Evolutionary conservation across 2,113 vertebrate genomes (phyloP).

Genomic region (Mola mola): DNA sequence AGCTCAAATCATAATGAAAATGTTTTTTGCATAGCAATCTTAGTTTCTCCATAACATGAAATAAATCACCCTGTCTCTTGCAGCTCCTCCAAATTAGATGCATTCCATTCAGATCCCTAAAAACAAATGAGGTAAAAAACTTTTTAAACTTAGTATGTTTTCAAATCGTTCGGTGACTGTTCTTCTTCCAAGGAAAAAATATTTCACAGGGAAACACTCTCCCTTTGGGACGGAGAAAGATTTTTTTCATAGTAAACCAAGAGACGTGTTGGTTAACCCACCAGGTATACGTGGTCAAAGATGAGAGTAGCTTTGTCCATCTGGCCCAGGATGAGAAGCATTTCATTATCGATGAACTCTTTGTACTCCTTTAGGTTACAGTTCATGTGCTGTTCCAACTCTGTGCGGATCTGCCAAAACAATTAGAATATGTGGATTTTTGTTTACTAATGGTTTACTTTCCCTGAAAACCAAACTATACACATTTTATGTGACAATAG

Average conservation of each 20-base stretch:
- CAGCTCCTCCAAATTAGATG: slow-evolving; percentile 97
- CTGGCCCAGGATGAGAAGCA: slow-evolving; percentile 96
- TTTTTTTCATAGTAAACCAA: slow-evolving; percentile 21
- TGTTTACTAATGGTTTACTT: neutral
- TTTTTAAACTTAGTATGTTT: slow-evolving; percentile 14
- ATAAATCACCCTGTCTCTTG: slow-evolving; percentile 89
- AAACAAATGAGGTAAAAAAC: slow-evolving; percentile 72
- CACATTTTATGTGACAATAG: too few relatives aligned
- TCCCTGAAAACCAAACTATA: too few relatives aligned
- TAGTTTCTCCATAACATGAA: slow-evolving; percentile 66
- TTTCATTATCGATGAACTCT: slow-evolving; percentile 98
- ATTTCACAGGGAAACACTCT: slow-evolving; percentile 14
- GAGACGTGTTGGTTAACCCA: slow-evolving; percentile 76
- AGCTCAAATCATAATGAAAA: slow-evolving; percentile 45
- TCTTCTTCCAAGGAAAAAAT: slow-evolving; percentile 40
- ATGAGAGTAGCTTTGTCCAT: slow-evolving; percentile 99
- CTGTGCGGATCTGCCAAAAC: slow-evolving; percentile 77
- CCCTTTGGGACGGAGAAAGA: slow-evolving; percentile 1
- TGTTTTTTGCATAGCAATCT: slow-evolving; percentile 40
- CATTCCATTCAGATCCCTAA: slow-evolving; percentile 98
- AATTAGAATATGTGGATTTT: neutral
- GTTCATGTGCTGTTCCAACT: slow-evolving; percentile 96
- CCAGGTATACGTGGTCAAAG: slow-evolving; percentile 96
- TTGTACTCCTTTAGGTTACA: slow-evolving; percentile 97
- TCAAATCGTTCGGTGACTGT: neutral